A percentile compares a stretch with the other conserved stretches of the same genome.
Conservation (phyloP, 2,888 invertebrate species). For the Leptopilina drosophilae region DNA sequence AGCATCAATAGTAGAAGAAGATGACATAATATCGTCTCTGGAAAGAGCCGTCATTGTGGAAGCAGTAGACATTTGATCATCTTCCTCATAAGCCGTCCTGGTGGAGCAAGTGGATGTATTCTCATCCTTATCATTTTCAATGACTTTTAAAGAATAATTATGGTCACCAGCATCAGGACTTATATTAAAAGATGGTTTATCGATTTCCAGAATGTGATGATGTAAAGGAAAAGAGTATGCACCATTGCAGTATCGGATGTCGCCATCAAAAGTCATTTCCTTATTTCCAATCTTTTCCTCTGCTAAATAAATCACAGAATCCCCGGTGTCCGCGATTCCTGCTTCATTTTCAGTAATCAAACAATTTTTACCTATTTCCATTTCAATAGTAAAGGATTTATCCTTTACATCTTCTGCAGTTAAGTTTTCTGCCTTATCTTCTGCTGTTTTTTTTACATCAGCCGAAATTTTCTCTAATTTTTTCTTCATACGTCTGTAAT, state of each 20-base stretch:
- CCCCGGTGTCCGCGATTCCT: neutral
- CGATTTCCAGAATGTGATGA: neutral
- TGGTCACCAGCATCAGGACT: neutral
- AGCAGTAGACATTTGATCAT: neutral
- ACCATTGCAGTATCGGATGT: neutral
- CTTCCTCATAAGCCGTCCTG: neutral
- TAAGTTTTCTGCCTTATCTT: too few species aligned
- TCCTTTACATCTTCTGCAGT: too few species aligned
- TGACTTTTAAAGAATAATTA: neutral
- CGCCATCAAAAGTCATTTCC: neutral
- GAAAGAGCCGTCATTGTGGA: neutral
- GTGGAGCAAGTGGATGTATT: neutral
- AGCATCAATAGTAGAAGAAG: neutral
- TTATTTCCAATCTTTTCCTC: neutral
- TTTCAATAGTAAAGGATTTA: too few species aligned
- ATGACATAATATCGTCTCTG: neutral
- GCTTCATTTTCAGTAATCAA: neutral
- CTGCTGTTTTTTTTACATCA: too few species aligned
- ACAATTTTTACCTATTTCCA: neutral
- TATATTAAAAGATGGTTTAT: neutral
- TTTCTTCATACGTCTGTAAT: too few species aligned
- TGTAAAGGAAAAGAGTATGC: neutral
- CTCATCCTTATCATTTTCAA: too few species aligned
- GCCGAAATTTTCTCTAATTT: too few species aligned
- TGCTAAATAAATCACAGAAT: too few species aligned